Base-by-base conservation (phyloP, 1,140 invertebrate species). In the Matsumurasca onukii region DNA sequence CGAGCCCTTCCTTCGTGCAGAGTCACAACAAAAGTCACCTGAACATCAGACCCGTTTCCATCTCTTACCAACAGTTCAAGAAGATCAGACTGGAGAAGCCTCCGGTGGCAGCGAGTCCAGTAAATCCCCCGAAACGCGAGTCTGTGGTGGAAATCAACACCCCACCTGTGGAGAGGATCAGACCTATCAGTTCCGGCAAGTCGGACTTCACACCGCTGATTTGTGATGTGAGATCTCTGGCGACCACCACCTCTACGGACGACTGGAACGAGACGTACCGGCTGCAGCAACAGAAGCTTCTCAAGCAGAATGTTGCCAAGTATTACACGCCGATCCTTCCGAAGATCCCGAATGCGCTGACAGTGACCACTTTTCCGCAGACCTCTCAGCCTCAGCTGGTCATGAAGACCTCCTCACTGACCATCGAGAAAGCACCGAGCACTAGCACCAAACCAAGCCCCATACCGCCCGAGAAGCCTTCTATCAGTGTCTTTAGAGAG, bases 151-250 rank as follows among this genome's bases (percentile, higher is more conserved):
- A 25, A 29, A n/a, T 29, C 22, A 5, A 39, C 1, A 68, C 61
- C 55, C 27, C 48, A 15, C 17, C 13, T 59, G 17, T 24, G 12
- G n/a, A n/a, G n/a, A n/a, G n/a, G n/a, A n/a, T n/a, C n/a, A n/a
- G n/a, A n/a, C n/a, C 31, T 27, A 34, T 22, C 31, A 31, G 12
- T 12, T 25, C 9, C 30, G 20, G 25, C 34, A 20, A 31, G 20
- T 27, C 55, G 2, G 55, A 59, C 20, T 83, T 82, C 69, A 79
- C 80, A 61, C 82, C 82, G 3, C 68, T 82, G 12, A 81, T 83
- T 55, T 82, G 80, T 70, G 81, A 82, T 68, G 76, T 81, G 0
- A 71, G 82, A 30, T 71, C 77, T 22, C 63, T 78, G 25, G 73
- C 76, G 3, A 31, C 69, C 1, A 80, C 80, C 45, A 78, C 81